A percentile compares a stretch with the other conserved stretches of the same genome.
phyloP scores from a whole-genome alignment of 2,113 vertebrate species.

The Trichechus manatus region DNA sequence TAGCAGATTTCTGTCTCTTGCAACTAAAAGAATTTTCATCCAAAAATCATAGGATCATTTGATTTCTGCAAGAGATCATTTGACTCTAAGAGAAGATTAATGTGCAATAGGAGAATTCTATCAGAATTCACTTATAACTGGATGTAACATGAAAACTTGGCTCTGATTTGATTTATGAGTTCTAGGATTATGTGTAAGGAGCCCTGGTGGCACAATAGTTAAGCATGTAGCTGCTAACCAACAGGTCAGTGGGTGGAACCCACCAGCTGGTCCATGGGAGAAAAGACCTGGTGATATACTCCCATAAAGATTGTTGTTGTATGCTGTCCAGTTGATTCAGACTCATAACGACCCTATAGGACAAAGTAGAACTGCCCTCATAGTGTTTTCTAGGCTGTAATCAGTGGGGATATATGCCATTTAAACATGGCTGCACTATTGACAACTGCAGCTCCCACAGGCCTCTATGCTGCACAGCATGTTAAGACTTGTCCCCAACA shows the following conservation, averaged over 20 bases:
- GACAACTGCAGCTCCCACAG: too few relatives aligned
- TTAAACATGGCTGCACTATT: too few relatives aligned
- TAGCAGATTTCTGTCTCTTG: neutral
- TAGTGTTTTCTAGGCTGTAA: too few relatives aligned
- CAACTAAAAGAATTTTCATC: neutral
- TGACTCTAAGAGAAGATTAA: neutral
- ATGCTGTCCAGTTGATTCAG: neutral
- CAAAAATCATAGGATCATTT: neutral
- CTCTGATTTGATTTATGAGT: neutral
- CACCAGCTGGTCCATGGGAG: too few relatives aligned
- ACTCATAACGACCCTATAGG: neutral
- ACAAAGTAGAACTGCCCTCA: neutral
- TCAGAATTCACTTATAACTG: neutral
- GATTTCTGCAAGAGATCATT: slow-evolving; percentile 18
- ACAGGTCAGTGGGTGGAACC: too few relatives aligned
- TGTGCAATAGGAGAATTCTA: neutral
- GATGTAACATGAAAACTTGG: neutral
- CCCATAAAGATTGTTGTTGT: neutral
- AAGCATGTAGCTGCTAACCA: neutral
- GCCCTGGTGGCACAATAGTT: neutral
- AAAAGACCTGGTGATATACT: too few relatives aligned
- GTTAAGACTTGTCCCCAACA: too few relatives aligned
- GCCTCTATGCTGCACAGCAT: too few relatives aligned
- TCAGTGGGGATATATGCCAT: too few relatives aligned
- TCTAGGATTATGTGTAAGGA: neutral